These are phyloP conservation scores for Alcedo quadribrachys DNA, from an alignment of 2,797 vertebrate species.

Conservation along the genomic window DNA sequence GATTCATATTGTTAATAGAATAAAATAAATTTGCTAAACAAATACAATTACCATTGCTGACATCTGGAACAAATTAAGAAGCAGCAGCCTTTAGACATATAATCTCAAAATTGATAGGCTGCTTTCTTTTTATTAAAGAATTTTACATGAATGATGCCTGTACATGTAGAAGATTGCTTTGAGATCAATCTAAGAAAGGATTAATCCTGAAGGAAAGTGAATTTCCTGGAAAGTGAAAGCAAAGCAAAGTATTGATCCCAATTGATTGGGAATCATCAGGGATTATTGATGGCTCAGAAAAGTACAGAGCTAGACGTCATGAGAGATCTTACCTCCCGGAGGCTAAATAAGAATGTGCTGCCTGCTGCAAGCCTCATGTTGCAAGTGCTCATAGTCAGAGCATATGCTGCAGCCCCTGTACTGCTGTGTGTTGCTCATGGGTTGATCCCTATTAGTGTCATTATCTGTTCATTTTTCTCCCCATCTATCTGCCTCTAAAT, in stretches of 20 bases:
- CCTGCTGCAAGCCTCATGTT: not conserved
- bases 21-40: not conserved
- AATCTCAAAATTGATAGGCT: not conserved
- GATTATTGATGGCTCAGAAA: not conserved
- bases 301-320: not conserved
- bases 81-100: not conserved
- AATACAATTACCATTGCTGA: not conserved
- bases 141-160: not conserved
- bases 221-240: not conserved
- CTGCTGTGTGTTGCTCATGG: not conserved
- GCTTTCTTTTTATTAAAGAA: not conserved
- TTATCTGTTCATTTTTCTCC: not conserved
- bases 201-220: not conserved
- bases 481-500: not conserved
- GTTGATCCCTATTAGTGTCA: fast-evolving
- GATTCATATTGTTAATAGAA: not conserved
- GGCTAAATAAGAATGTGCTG: not conserved
- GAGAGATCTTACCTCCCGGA: not conserved
- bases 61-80: not conserved
- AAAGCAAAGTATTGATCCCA: not conserved
- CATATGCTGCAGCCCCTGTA: not conserved
- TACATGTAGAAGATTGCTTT: not conserved
- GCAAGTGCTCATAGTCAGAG: fast-evolving
- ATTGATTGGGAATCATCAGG: not conserved
- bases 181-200: not conserved